Conservation (phyloP, 2,888 invertebrate species). For the Nematopogon swammerdamellus region DNA sequence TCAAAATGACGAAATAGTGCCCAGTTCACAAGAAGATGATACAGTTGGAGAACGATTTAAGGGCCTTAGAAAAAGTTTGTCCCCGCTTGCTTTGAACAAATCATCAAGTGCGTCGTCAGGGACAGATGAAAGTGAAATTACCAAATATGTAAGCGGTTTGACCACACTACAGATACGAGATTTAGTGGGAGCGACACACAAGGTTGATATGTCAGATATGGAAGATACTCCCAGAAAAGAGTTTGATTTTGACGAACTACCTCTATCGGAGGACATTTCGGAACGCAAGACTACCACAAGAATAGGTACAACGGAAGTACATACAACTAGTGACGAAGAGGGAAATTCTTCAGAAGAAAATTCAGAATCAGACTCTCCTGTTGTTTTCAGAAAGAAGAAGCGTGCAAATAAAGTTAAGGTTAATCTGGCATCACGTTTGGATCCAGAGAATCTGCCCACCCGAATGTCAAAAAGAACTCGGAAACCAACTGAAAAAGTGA, state of each 20-base stretch:
- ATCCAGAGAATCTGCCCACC: slow-evolving; percentile 25
- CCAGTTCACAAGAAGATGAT: slow-evolving; percentile 20
- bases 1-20: slow-evolving; percentile 17
- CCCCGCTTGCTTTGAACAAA: no score
- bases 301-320: no score
- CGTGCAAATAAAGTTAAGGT: slow-evolving; percentile 20
- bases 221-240: slow-evolving; percentile 31
- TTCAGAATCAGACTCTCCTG: slow-evolving; percentile 25
- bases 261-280: not conserved
- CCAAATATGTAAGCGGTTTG: slow-evolving; percentile 18
- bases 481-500: slow-evolving; percentile 30
- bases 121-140: no score
- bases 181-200: slow-evolving; percentile 16
- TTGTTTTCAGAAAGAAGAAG: slow-evolving; percentile 22
- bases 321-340: not conserved
- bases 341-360: slow-evolving; percentile 17
- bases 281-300: not conserved
- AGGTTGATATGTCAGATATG: slow-evolving; percentile 25
- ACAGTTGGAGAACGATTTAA: slow-evolving; percentile 15
- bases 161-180: slow-evolving; percentile 19
- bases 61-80: no score
- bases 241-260: not conserved
- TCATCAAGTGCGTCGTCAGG: slow-evolving; percentile 9
- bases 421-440: slow-evolving; percentile 29
- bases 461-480: slow-evolving; percentile 32